A percentile compares a stretch with the other conserved stretches of the same genome.
Evolutionary conservation across 2,113 vertebrate genomes (phyloP).

Genomic region (Anarrhichthys ocellatus): DNA sequence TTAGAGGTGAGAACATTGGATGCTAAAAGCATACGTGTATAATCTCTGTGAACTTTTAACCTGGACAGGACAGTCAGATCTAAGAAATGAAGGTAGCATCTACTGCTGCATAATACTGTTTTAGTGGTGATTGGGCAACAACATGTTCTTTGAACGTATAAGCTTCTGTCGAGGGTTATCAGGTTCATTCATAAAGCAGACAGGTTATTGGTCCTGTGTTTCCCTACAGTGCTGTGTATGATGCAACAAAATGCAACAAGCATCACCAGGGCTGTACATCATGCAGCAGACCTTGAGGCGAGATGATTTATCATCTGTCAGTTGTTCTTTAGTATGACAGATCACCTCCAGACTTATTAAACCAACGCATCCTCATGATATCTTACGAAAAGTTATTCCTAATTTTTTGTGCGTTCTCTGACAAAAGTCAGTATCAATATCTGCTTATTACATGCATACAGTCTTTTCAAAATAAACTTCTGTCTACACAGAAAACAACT

Average conservation of each 20-base stretch:
- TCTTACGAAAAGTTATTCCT: too few species aligned
- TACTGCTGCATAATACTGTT: not conserved
- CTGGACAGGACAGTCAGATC: not conserved
- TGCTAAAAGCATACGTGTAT: not conserved
- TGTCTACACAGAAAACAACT: too few species aligned
- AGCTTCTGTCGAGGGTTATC: not conserved
- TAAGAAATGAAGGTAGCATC: not conserved
- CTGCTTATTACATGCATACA: too few species aligned
- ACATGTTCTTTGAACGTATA: not conserved
- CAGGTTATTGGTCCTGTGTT: not conserved
- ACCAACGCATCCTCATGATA: not conserved
- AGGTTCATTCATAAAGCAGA: not conserved
- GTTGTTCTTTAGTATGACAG: not conserved
- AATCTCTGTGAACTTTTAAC: not conserved
- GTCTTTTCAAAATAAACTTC: too few species aligned
- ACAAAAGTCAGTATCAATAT: too few species aligned
- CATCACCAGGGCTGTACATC: not conserved
- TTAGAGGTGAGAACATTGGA: not conserved
- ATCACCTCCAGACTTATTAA: not conserved
- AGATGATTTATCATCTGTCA: not conserved
- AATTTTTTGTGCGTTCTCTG: too few species aligned
- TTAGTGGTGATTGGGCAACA: not conserved
- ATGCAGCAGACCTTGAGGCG: not conserved
- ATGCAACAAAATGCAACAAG: conserved; percentile 19
- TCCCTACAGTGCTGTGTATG: not conserved